phyloP scores from a whole-genome alignment of 2,888 invertebrate species.

The Cheilosia impressa region DNA sequence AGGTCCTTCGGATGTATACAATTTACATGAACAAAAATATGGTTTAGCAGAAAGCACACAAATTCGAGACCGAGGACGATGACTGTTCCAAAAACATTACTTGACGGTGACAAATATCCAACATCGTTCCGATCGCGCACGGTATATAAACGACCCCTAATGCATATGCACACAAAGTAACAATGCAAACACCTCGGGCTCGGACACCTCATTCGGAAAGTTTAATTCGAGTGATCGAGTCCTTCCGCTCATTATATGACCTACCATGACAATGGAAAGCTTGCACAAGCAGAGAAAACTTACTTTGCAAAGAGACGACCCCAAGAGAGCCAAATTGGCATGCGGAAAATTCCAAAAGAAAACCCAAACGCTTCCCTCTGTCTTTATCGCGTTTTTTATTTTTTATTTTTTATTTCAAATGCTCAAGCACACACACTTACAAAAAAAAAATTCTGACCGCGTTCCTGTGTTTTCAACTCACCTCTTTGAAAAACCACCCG shows the following conservation, averaged over 20 bases:
- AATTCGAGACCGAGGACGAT: too few species aligned
- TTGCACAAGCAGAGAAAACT: not conserved
- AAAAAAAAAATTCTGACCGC: slow-evolving; percentile 25
- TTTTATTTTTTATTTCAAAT: not conserved
- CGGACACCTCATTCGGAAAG: not conserved
- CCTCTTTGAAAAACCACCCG: slow-evolving; percentile 23
- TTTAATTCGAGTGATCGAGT: not conserved
- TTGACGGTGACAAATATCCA: too few species aligned
- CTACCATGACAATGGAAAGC: not conserved
- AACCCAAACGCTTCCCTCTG: not conserved
- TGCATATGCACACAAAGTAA: too few species aligned
- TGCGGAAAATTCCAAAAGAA: slow-evolving; percentile 3
- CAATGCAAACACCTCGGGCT: too few species aligned
- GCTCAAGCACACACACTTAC: slow-evolving; percentile 12
- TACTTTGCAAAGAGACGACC: not conserved
- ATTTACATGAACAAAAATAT: too few species aligned
- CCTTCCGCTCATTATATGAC: not conserved
- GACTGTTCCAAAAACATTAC: too few species aligned
- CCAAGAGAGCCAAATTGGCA: not conserved
- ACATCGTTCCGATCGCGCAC: too few species aligned
- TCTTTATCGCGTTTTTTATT: not conserved
- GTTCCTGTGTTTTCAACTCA: slow-evolving; percentile 30
- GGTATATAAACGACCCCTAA: too few species aligned
- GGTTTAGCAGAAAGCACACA: too few species aligned
- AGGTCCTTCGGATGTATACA: too few species aligned